Base-by-base conservation (phyloP, 2,888 invertebrate genomes). In the Scelioninae gen. 2 region DNA sequence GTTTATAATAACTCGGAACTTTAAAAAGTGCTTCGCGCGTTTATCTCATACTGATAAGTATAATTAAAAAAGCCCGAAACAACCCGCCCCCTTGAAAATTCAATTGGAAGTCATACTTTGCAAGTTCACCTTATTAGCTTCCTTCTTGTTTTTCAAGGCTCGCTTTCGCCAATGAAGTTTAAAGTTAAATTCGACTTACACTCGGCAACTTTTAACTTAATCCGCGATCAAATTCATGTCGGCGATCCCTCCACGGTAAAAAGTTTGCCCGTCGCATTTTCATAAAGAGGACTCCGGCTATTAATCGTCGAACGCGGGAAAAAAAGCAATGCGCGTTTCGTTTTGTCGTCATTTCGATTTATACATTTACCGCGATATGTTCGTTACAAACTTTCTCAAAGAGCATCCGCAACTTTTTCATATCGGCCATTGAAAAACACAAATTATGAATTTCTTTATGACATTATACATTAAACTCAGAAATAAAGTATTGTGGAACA, bases 201-300 rank as follows among this genome's bases (percentile, higher is more conserved):
- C 64, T 58, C 55, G 61, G 68, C 55, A 74, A 74, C 74, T 74
- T 70, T 74, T 74, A 65, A 74, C 69, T 74, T 74, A 74, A 74
- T 74, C 74, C 55, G 48, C 61, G 69, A 74, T 74, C 68, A 74
- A 74, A 74, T 65, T 69, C 74, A 63, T 70, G 69, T 69, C 61
- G 65, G 22, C 61, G 70, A 69, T 65, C 28, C 39, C 45, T 43
- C 18, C 53, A 35, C 15, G 28, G 16, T 50, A 73, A 65, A 69
- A 63, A 64, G 58, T 65, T 68, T 57, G 41, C n/a, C 48, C 52
- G 28, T 19, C 57, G 63, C 55, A 63, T 73, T 73, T 73, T 73
- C 64, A 73, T 73, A 73, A 73, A 69, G 63, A 67, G 35, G 41
- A 43, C 60, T 31, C 53, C 35, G 50, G 43, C 65, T 68, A 69